Evolutionary conservation across 1,140 invertebrate genomes (phyloP).

Genomic region (Phthorimaea operculella): DNA sequence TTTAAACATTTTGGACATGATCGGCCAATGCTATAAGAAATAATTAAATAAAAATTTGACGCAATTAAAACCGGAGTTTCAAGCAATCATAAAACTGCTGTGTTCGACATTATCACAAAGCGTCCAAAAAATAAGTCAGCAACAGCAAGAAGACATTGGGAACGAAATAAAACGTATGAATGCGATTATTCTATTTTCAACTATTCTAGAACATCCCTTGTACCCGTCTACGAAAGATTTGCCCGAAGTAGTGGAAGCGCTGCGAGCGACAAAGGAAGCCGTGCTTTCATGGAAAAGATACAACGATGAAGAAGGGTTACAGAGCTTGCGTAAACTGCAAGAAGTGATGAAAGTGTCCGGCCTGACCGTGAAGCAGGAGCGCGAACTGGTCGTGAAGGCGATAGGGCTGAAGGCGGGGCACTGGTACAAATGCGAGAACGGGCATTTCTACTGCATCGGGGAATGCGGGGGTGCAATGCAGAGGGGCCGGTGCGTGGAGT

Average conservation of each 20-base stretch:
- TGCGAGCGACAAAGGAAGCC: constrained; percentile 13
- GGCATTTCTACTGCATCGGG: constrained; percentile 76
- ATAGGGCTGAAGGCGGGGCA: constrained; percentile 72
- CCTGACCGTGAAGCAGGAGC: constrained; percentile 67
- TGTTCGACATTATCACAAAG: constrained; percentile 26
- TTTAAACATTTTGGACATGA: constrained; percentile 33
- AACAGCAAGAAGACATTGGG: constrained; percentile 42
- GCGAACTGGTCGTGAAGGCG: constrained; percentile 70
- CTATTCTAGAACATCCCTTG: constrained; percentile 18
- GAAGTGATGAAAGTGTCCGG: constrained; percentile 24
- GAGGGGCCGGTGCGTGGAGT: constrained; percentile 70
- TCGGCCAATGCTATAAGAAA: constrained; percentile 25
- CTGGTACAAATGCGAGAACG: constrained; percentile 82
- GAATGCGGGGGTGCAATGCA: constrained; percentile 79
- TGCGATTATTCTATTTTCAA: constrained; percentile 31
- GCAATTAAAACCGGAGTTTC: constrained; percentile 17
- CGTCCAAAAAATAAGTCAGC: constrained; percentile 43
- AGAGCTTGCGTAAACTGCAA: constrained; percentile 25
- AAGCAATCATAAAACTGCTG: constrained; percentile 26
- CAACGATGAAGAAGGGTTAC: constrained; percentile 20
- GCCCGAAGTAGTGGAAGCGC: constrained; percentile 12
- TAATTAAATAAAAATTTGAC: constrained; percentile 11
- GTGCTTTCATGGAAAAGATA: constrained; percentile 25
- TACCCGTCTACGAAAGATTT: constrained; percentile 13
- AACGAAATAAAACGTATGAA: constrained; percentile 46